A percentile compares a stretch with the other conserved stretches of the same genome.
phyloP scores from a whole-genome alignment of 2,888 invertebrate genomes.

The Sarcophaga rosellei region DNA sequence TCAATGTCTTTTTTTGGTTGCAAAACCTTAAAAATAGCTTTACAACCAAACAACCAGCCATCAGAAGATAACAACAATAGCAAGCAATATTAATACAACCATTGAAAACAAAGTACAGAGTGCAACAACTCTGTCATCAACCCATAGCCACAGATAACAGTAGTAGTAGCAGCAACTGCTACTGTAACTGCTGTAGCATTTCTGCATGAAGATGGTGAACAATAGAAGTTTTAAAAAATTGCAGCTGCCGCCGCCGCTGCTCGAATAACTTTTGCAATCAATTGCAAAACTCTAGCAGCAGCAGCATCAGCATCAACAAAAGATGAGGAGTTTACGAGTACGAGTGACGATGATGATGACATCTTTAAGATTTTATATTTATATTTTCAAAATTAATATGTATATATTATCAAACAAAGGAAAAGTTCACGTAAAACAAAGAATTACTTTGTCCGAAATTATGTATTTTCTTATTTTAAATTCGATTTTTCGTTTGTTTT shows the following conservation, averaged over 20 bases:
- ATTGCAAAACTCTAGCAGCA: conserved; percentile 32
- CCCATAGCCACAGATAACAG: conserved; percentile 37
- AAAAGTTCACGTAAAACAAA: not conserved
- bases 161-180: not conserved
- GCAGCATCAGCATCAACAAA: no score
- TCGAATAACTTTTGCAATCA: conserved; percentile 34
- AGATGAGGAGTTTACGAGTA: no score
- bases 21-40: no score
- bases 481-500: no score
- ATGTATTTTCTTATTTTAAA: no score
- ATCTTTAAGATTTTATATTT: no score
- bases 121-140: conserved; percentile 25
- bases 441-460: not conserved
- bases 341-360: no score
- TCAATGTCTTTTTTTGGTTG: no score
- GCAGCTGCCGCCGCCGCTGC: not conserved
- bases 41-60: no score
- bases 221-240: conserved; percentile 7
- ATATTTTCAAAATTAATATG: no score
- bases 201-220: conserved; percentile 23
- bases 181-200: conserved; percentile 11
- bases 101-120: conserved; percentile 44
- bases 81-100: conserved; percentile 11
- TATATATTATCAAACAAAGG: no score
- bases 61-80: conserved; percentile 1